Base-by-base conservation (phyloP, 1,140 invertebrate genomes). In the Mycetomoellerius zeteki region DNA sequence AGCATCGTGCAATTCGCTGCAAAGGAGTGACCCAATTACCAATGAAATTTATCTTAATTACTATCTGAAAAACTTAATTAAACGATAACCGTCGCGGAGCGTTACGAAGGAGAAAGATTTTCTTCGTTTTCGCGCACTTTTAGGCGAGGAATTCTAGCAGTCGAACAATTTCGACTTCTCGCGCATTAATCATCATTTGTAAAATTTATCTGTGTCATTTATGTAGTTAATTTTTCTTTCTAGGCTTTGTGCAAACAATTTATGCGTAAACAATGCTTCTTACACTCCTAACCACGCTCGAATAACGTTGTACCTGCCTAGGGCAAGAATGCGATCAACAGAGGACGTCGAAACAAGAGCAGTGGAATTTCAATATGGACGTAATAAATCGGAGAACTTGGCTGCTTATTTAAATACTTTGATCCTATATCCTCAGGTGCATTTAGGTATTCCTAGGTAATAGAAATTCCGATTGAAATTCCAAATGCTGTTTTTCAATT, bases 361-460 rank as follows among this genome's bases (percentile, higher is more conserved):
- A 27, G 30, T 47, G 89, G 89, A 90, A 90, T 90, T 90, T 90
- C 86, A 90, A 90, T 90, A 90, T 90, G 69, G 30, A 71, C n/a
- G 80, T 85, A 90, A 90, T 88, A 87, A 88, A 90, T 90, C 75
- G 58, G 47, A 50, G 16, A 80, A 72, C 75, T 78, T 47, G 62
- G 33, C 30, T 86, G 85, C 73, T 90, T 90, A 90, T 90, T 90
- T 90, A 86, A 90, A 90, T 90, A 88, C 76, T 90, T 90, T 21
- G 30, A 84, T 12, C 52, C 14, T 64, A 65, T 87, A 82, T 75
- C 47, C 30, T 33, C 37, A 67, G 54, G 24, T 75, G 47, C 56
- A 84, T 75, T 84, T 75, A 87, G 71, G 30, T 87, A 80, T 77
- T 62, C 19, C 30, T 33, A 52, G 69, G 62, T 90, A 87, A 86